Evolutionary conservation across 1,140 invertebrate genomes (phyloP), one percentile per base, ranked within the genome.

Genomic region (Heliconius nattereri): DNA sequence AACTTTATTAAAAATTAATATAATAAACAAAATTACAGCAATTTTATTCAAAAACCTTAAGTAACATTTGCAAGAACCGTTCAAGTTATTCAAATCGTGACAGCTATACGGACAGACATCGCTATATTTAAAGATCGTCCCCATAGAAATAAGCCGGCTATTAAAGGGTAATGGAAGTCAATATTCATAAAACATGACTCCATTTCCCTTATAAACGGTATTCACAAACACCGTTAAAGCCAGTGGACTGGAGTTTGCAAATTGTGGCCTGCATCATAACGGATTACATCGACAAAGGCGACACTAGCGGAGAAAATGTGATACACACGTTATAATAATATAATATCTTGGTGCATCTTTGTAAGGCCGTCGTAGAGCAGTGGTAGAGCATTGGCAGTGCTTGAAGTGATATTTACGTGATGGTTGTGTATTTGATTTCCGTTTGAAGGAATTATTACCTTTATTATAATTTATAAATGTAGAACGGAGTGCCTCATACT

Each of bases 181-280:
- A 85, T 85, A 85, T 88, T 85, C 83, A 83, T 85, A 88, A 84
- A 83, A 84, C 78, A 81, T 83, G 81, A 74, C 74, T 80, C 74
- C 75, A 81, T 88, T 87, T 85, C 82, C 84, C 83, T 85, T 85
- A 84, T 89, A 88, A 88, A 87, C 85, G 86, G 85, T 87, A 89
- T 86, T 85, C 84, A 75, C 78, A 74, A 76, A 79, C 82, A 84
- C 88, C 87, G 88, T 89, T 86, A 88, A 71, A 83, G 76, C 75
- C 73, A 84, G 78, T 85, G 83, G 84, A 81, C 81, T 75, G 77
- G 75, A 45, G 81, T 78, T 83, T 78, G 81, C 87, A 90, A 91
- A 91, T 90, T 89, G 87, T 86, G 83, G 75, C 52, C 74, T 79
- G 75, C 78, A 83, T 83, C 76, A 81, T 84, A 86, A 80, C 80